These are phyloP conservation scores for Noctua fimbriata DNA, from an alignment of 2,888 invertebrate species.

Conservation along the genomic window DNA sequence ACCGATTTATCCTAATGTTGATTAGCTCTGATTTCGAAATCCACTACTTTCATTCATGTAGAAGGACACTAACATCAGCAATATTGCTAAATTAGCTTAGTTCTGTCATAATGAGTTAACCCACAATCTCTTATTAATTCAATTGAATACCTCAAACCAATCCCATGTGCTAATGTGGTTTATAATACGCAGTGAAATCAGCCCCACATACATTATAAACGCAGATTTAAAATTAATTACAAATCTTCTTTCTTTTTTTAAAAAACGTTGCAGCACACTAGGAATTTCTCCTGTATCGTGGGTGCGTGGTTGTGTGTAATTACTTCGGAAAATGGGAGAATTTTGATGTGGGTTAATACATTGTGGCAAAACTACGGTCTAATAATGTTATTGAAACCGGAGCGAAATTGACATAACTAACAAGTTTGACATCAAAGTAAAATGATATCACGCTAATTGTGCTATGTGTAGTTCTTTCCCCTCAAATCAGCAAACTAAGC, in stretches of 20 bases:
- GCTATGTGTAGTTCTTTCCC: conserved; percentile 42
- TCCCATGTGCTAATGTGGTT: not conserved
- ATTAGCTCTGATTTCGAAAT: conserved; percentile 4
- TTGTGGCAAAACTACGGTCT: not conserved
- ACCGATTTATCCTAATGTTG: not conserved
- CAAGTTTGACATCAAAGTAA: not conserved
- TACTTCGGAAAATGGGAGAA: not conserved
- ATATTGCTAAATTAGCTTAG: not conserved
- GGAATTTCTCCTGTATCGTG: too few species aligned
- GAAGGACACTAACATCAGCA: not conserved
- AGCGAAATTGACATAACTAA: conserved; percentile 4
- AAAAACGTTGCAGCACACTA: too few species aligned
- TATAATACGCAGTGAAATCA: not conserved
- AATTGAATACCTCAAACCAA: not conserved
- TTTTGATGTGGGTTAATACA: not conserved
- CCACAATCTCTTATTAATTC: not conserved
- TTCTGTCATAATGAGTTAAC: not conserved
- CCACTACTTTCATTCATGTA: not conserved
- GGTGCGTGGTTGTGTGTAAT: too few species aligned
- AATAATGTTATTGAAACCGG: not conserved
- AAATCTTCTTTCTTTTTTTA: not conserved
- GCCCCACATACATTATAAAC: not conserved
- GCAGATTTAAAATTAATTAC: not conserved
- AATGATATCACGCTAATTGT: conserved; percentile 24
- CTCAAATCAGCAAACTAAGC: conserved; percentile 3